phyloP scores from a whole-genome alignment of 2,113 vertebrate genomes.

The Sprattus sprattus region DNA sequence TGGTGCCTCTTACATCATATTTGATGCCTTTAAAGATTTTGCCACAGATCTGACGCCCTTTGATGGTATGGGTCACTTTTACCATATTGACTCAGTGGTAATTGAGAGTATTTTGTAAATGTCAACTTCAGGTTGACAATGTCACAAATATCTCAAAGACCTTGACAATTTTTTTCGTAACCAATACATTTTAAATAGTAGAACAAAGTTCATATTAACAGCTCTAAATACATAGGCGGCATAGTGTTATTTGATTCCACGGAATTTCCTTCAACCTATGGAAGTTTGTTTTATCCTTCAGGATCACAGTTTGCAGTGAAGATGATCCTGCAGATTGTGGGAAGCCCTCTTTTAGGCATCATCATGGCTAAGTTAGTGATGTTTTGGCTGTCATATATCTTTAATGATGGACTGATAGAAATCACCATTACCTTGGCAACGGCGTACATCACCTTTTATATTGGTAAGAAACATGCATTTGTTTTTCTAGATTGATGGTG shows the following conservation, averaged over 20 bases:
- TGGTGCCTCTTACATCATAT: constrained; percentile 37
- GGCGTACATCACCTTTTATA: constrained; percentile 45
- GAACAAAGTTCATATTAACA: not conserved
- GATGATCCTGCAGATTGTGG: constrained; percentile 27
- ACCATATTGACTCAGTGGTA: not conserved
- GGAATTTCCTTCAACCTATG: not conserved
- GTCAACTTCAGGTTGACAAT: not conserved
- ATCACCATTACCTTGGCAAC: constrained; percentile 44
- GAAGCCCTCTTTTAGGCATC: constrained; percentile 27
- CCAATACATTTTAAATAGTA: not conserved
- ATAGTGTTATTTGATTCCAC: not conserved
- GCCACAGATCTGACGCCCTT: not conserved
- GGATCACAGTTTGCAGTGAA: constrained; percentile 11
- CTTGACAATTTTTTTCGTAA: too few species aligned
- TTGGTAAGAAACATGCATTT: constrained; percentile 40
- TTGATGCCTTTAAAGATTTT: constrained; percentile 41
- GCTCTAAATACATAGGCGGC: not conserved
- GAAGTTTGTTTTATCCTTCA: not conserved
- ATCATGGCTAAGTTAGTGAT: constrained; percentile 25
- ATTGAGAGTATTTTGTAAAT: not conserved
- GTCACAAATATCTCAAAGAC: not conserved
- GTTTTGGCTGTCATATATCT: constrained; percentile 37
- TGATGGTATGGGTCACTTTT: constrained; percentile 6
- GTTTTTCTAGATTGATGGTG: not conserved
- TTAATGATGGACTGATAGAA: constrained; percentile 46